These are phyloP conservation scores for Larimichthys polyactis DNA, from an alignment of 2,113 vertebrate species.

Conservation along the genomic window DNA sequence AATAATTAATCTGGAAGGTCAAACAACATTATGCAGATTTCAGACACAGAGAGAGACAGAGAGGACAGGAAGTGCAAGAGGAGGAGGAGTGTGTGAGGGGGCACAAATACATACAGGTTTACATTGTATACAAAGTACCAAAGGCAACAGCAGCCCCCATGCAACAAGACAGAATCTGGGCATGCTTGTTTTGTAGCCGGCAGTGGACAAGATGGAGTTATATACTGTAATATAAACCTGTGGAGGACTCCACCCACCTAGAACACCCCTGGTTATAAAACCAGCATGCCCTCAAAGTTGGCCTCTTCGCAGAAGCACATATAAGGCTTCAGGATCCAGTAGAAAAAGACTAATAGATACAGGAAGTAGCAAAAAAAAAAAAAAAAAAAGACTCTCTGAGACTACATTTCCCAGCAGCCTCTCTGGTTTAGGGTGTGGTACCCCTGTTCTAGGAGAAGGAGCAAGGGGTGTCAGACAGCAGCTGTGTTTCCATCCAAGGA, in stretches of 20 bases:
- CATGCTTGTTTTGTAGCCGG: constrained; percentile 44
- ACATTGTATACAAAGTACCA: constrained; percentile 69
- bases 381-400: constrained; percentile 11
- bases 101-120: constrained; percentile 57
- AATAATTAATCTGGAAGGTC: constrained; percentile 59
- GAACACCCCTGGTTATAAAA: constrained; percentile 53
- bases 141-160: constrained; percentile 77
- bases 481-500: constrained; percentile 20
- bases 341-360: constrained; percentile 56
- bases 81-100: constrained; percentile 22
- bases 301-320: constrained; percentile 69
- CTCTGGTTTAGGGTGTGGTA: constrained; percentile 50
- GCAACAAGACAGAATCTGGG: constrained; percentile 68
- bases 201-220: constrained; percentile 9
- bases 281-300: constrained; percentile 34
- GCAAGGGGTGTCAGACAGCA: not conserved
- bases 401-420: constrained; percentile 70
- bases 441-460: constrained; percentile 20
- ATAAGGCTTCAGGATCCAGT: constrained; percentile 79
- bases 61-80: constrained; percentile 23
- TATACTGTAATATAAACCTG: too few relatives aligned
- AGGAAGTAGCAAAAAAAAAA: constrained; percentile 42
- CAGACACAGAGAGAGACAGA: constrained; percentile 39
- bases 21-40: constrained; percentile 67
- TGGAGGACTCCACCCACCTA: constrained; percentile 41